Conservation (phyloP, 2,888 invertebrate genomes). For the Tetanocera ferruginea region DNA sequence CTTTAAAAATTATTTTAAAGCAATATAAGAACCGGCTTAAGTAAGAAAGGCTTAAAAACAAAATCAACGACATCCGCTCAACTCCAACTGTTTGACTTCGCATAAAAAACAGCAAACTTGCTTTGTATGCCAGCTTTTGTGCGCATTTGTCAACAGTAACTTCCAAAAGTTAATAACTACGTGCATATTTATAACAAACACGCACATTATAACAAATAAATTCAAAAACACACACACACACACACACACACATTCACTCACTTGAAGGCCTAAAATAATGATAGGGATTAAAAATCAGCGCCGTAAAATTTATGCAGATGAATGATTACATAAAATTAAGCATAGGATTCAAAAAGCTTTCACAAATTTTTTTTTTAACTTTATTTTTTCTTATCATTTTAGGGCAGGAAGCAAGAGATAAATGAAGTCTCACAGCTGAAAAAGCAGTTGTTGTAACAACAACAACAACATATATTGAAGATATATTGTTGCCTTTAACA, state of each 20-base stretch:
- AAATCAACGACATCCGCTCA: background rate
- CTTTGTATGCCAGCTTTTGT: too few relatives aligned
- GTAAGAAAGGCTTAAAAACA: background rate
- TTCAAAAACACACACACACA: background rate
- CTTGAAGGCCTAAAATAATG: background rate
- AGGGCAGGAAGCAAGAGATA: background rate
- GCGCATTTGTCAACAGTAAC: too few relatives aligned
- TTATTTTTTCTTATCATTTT: background rate
- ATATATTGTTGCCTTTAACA: background rate
- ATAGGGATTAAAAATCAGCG: constrained; percentile 24
- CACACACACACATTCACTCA: background rate
- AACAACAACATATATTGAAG: background rate
- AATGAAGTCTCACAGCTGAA: background rate
- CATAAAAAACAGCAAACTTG: too few relatives aligned
- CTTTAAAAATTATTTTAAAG: background rate
- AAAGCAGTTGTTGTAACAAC: background rate
- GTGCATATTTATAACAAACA: constrained; percentile 7
- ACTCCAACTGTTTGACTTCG: background rate
- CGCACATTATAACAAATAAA: background rate
- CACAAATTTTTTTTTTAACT: background rate
- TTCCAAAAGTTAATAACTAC: background rate
- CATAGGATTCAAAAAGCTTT: background rate
- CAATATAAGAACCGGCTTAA: background rate
- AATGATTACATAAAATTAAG: constrained; percentile 13
- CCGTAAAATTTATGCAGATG: constrained; percentile 16